These are phyloP conservation scores for Epistrophe grossulariae DNA, from an alignment of 2,888 invertebrate species.

Conservation along the genomic window DNA sequence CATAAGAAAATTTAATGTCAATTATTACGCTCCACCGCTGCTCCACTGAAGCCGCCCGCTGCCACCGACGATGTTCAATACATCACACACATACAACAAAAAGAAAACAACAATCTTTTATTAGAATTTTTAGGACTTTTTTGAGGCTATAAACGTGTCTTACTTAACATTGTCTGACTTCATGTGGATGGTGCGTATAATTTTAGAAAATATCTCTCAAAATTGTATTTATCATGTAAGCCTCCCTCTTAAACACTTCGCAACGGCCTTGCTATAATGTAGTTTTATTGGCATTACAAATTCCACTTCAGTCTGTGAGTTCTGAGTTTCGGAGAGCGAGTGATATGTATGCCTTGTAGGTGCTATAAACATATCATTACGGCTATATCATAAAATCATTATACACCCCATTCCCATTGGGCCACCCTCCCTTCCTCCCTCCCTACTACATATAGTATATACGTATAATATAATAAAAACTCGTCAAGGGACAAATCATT, in stretches of 20 bases:
- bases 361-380: conserved; percentile 61
- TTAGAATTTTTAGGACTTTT: conserved; percentile 52
- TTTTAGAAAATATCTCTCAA: conserved; percentile 22
- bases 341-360: conserved; percentile 47
- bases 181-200: conserved; percentile 7
- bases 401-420: conserved; percentile 37
- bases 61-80: neutral
- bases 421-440: neutral
- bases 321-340: neutral
- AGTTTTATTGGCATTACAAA: conserved; percentile 55
- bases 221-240: conserved; percentile 23
- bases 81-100: neutral
- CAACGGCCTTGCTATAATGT: conserved; percentile 20
- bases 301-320: conserved; percentile 8
- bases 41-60: neutral
- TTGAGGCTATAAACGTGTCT: conserved; percentile 41
- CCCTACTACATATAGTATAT: neutral
- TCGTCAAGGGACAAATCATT: conserved; percentile 36
- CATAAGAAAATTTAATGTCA: too few relatives aligned
- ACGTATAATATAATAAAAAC: neutral
- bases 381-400: conserved; percentile 65
- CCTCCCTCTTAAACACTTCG: conserved; percentile 54
- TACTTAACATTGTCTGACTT: neutral
- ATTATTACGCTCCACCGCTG: too few relatives aligned
- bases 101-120: conserved; percentile 42